Evolutionary conservation across 2,113 vertebrate genomes (phyloP).

Genomic region (Bathybates hornii): DNA sequence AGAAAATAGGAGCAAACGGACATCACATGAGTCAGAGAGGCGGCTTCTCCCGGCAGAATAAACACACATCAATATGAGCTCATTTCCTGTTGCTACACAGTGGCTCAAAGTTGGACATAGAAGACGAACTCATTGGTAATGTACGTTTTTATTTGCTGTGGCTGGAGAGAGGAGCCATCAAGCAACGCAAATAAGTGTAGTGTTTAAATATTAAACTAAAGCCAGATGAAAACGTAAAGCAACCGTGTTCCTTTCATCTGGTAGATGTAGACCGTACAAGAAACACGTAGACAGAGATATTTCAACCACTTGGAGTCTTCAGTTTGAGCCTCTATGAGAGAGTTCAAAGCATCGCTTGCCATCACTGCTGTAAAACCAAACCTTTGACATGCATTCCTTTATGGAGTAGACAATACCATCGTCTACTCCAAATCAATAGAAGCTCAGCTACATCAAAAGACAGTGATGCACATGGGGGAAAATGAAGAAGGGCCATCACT

Average conservation of each 20-base stretch:
- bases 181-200: background rate
- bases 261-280: background rate
- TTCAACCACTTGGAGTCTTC: background rate
- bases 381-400: background rate
- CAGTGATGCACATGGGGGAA: background rate
- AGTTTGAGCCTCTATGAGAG: background rate
- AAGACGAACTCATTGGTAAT: background rate
- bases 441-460: background rate
- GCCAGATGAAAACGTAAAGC: fast-evolving
- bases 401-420: background rate
- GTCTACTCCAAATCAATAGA: conserved; percentile 11
- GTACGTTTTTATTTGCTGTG: background rate
- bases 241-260: background rate
- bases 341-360: background rate
- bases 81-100: background rate
- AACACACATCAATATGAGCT: conserved; percentile 2
- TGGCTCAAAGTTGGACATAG: background rate
- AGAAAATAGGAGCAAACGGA: background rate
- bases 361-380: background rate
- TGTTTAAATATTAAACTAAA: background rate
- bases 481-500: background rate
- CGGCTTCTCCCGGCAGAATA: background rate
- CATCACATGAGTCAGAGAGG: background rate
- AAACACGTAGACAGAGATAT: background rate
- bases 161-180: background rate